Evolutionary conservation across 2,797 vertebrate species (phyloP).

Genomic region (Diglossa cyanea): DNA sequence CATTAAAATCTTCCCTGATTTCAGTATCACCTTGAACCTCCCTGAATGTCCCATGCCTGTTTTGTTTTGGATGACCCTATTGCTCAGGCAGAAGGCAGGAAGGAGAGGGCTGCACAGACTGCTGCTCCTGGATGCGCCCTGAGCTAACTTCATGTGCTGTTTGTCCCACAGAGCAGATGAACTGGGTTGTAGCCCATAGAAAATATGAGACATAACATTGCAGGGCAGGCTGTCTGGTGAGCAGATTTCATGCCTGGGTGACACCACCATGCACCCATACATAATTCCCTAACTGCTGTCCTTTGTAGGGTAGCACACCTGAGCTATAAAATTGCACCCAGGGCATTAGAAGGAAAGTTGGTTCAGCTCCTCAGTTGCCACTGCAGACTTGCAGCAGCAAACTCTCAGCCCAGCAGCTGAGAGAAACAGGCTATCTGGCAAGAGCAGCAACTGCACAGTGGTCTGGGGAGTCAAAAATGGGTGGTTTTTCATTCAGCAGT

Average conservation of each 20-base stretch:
- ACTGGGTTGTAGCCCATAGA: not conserved
- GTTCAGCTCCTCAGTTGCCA: not conserved
- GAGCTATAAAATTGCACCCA: not conserved
- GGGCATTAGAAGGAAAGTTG: not conserved
- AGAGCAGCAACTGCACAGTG: not conserved
- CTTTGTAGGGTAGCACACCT: not conserved
- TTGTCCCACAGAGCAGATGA: not conserved
- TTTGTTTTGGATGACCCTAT: not conserved
- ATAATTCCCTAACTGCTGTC: not conserved
- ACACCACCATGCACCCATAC: rapidly evolving
- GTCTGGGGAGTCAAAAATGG: not conserved
- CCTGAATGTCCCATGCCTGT: not conserved
- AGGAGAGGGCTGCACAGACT: not conserved
- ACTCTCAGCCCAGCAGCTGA: not conserved
- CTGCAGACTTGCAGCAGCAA: not conserved
- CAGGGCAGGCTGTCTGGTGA: not conserved
- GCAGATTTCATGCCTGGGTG: not conserved
- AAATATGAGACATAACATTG: not conserved
- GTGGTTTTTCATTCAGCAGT: not conserved
- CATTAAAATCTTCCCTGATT: not conserved
- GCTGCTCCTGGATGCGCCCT: not conserved
- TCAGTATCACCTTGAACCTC: not conserved
- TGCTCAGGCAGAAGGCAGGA: not conserved
- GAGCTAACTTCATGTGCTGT: not conserved
- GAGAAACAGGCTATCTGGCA: not conserved